phyloP scores from a whole-genome alignment of 1,140 invertebrate genomes.

The Drosophila aff. region DNA sequence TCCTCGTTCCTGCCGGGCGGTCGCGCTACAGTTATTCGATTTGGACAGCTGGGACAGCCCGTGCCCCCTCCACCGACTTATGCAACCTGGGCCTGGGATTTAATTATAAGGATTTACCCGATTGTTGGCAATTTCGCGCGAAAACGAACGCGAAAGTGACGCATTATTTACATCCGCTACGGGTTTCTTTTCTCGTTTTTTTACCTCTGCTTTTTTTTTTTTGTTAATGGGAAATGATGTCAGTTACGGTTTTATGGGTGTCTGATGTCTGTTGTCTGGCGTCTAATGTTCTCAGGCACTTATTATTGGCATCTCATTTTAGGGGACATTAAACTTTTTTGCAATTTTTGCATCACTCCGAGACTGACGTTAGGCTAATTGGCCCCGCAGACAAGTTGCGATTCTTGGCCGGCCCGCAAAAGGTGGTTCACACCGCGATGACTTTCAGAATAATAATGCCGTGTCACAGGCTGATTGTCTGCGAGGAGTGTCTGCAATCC shows the following conservation, averaged over 20 bases:
- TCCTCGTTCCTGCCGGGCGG: conserved; percentile 56
- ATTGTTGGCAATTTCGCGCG: conserved; percentile 51
- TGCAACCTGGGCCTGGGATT: conserved; percentile 53
- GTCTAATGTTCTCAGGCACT: conserved; percentile 24
- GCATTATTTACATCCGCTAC: conserved; percentile 68
- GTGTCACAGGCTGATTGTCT: conserved; percentile 44
- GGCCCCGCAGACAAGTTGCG: conserved; percentile 41
- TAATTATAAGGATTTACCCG: conserved; percentile 79
- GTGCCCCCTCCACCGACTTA: conserved; percentile 12
- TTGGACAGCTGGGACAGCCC: conserved; percentile 38
- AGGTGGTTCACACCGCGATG: conserved; percentile 47
- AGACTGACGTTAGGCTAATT: conserved; percentile 39
- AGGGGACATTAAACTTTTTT: conserved; percentile 16
- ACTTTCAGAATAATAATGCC: conserved; percentile 66
- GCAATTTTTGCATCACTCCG: conserved; percentile 32
- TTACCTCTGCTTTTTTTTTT: not conserved
- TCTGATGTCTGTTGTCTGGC: not conserved
- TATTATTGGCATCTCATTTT: conserved; percentile 17
- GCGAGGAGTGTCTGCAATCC: conserved; percentile 24
- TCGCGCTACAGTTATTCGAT: conserved; percentile 62
- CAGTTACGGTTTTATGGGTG: conserved; percentile 24
- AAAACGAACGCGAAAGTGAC: conserved; percentile 62
- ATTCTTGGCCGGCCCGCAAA: conserved; percentile 20
- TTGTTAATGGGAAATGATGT: conserved; percentile 41
- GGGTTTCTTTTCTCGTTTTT: conserved; percentile 21